Evolutionary conservation across 2,113 vertebrate species (phyloP), one percentile per base, ranked within the genome.

Genomic region (Nesoenas mayeri): DNA sequence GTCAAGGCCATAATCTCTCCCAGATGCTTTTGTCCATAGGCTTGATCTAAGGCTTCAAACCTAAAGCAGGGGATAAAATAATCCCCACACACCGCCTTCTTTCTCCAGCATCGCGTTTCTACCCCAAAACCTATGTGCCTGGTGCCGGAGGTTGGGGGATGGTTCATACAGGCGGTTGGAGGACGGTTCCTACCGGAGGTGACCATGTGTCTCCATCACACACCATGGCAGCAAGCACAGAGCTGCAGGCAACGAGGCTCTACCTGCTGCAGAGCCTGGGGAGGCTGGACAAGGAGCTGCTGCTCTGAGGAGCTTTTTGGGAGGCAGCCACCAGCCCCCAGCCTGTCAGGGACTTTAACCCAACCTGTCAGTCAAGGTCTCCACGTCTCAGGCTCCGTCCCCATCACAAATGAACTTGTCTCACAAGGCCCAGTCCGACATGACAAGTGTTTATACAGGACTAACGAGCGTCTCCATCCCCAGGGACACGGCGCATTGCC

Each of bases 401-500:
- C 44, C 56, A 31, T 21, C 74, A 19, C 70, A 38, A 29, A 71
- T 0, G 3, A 66, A 48, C 62, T 24, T 20, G 32, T 66, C 74
- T 54, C 58, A 24, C 51, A 38, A 38, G 42, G 38, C 28, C 34
- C 66, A 21, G 50, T 21, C 38, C 47, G 17, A 65, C 1, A 0
- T 44, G 64, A 85, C n/a, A 53, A 54, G 69, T 71, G 79, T 91
- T 94, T 88, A 85, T 9, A 60, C 18, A 12, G 79, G 31, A 50
- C 58, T 92, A 50, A 85, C 3, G 51, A 85, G 74, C 0, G 6
- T 9, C 84, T 61, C 20, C 2, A 0, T 65, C 57, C 57, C 69
- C 26, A 29, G 1, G 32, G 62, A n/a, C 5, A 0, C 2, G 6
- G 1, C 2, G 36, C 36, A 11, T 56, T 1, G 1, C 26, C 50